phyloP scores from a whole-genome alignment of 2,888 invertebrate species.

The Marasmarcha lunaedactyla region DNA sequence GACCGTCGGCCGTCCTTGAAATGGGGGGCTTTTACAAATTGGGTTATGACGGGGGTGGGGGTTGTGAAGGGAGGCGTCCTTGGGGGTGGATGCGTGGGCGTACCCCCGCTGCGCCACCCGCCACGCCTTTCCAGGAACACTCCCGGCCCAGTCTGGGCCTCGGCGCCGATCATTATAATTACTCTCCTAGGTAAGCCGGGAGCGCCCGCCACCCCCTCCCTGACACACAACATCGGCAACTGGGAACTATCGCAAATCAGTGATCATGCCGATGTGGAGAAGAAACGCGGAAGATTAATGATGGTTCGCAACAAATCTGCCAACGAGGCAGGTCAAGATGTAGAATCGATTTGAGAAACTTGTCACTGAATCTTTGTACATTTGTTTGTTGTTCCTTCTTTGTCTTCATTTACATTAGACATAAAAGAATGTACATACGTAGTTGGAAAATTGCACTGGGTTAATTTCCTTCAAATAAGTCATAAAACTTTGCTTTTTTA shows the following conservation, averaged over 20 bases:
- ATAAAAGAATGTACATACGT: too few relatives aligned
- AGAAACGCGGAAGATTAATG: background rate
- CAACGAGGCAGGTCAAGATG: background rate
- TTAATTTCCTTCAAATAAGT: too few relatives aligned
- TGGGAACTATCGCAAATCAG: slow-evolving; percentile 30
- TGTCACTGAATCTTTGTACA: too few relatives aligned
- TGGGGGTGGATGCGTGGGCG: slow-evolving; percentile 48
- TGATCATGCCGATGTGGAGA: background rate
- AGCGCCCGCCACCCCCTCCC: slow-evolving; percentile 45
- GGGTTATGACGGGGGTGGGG: slow-evolving; percentile 67
- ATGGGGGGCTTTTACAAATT: slow-evolving; percentile 71
- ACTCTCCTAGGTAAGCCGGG: slow-evolving; percentile 66
- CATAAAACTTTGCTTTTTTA: too few relatives aligned
- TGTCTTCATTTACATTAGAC: too few relatives aligned
- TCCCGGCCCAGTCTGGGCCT: slow-evolving; percentile 59
- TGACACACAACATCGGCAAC: slow-evolving; percentile 48
- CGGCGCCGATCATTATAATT: slow-evolving; percentile 70
- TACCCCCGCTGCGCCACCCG: slow-evolving; percentile 58
- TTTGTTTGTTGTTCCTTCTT: too few relatives aligned
- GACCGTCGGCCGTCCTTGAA: slow-evolving; percentile 71
- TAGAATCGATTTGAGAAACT: background rate
- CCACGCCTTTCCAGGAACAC: slow-evolving; percentile 63
- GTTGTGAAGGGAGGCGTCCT: slow-evolving; percentile 28
- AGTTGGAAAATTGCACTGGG: too few relatives aligned
- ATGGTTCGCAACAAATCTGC: background rate